phyloP scores from a whole-genome alignment of 2,797 vertebrate genomes.

The Chaunax sp. region DNA sequence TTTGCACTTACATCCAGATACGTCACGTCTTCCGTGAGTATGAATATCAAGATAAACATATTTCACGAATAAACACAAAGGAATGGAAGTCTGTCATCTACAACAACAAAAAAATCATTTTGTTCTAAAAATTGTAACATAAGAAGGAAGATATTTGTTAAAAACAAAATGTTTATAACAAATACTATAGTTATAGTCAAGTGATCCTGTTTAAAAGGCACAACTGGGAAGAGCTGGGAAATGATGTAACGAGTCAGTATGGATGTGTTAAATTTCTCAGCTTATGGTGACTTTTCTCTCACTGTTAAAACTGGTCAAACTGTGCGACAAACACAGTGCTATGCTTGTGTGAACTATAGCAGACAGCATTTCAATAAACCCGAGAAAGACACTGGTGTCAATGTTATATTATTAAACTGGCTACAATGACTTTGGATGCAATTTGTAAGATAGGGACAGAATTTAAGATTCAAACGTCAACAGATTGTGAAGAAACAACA shows the following conservation, averaged over 20 bases:
- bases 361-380: not conserved
- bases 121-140: conserved; percentile 13
- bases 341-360: conserved; percentile 10
- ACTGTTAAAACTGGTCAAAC: conserved; percentile 48
- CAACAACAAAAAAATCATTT: not conserved
- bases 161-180: conserved; percentile 16
- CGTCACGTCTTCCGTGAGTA: not conserved
- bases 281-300: conserved; percentile 58
- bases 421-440: too few species aligned
- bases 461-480: too few species aligned
- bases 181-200: conserved; percentile 26
- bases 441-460: too few species aligned
- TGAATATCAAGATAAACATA: not conserved
- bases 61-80: not conserved
- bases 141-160: not conserved
- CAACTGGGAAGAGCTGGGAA: conserved; percentile 43
- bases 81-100: not conserved
- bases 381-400: conserved; percentile 1
- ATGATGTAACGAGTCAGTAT: conserved; percentile 47
- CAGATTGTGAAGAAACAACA: too few species aligned
- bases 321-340: conserved; percentile 26
- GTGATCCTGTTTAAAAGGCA: conserved; percentile 27
- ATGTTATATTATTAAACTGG: not conserved
- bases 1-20: conserved; percentile 4
- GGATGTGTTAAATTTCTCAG: conserved; percentile 76